These are phyloP conservation scores for Florisuga fusca DNA, from an alignment of 2,797 vertebrate species.

Conservation along the genomic window DNA sequence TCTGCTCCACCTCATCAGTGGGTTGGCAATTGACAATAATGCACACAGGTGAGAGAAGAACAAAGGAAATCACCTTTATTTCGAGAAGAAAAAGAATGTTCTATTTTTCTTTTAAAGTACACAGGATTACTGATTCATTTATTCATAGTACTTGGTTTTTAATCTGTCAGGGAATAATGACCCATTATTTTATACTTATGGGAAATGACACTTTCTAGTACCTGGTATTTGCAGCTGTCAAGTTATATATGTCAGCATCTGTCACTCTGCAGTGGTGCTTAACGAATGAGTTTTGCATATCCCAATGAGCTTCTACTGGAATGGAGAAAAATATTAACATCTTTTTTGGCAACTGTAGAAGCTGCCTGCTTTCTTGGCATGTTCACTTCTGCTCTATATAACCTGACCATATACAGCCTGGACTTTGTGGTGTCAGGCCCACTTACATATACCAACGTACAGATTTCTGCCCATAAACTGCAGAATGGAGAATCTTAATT, in stretches of 20 bases:
- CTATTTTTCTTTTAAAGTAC: constrained; percentile 61
- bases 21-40: not conserved
- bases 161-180: constrained; percentile 69
- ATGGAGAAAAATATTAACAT: constrained; percentile 52
- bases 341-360: constrained; percentile 27
- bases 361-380: constrained; percentile 4
- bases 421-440: not conserved
- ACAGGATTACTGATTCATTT: constrained; percentile 54
- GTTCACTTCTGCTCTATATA: not conserved
- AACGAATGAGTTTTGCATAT: constrained; percentile 54
- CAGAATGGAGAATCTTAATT: not conserved
- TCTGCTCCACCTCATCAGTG: not conserved
- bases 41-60: constrained; percentile 39
- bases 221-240: constrained; percentile 69
- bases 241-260: constrained; percentile 61
- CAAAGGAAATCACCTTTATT: constrained; percentile 64
- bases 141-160: constrained; percentile 67
- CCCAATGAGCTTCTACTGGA: constrained; percentile 23
- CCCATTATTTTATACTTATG: constrained; percentile 73
- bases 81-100: constrained; percentile 53
- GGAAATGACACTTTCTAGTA: constrained; percentile 71
- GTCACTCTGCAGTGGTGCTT: constrained; percentile 40
- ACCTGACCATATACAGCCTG: not conserved
- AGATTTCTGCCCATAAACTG: not conserved
- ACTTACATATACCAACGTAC: not conserved